Base-by-base conservation (phyloP, 2,888 invertebrate species). In the Stenolophus ochropezus region DNA sequence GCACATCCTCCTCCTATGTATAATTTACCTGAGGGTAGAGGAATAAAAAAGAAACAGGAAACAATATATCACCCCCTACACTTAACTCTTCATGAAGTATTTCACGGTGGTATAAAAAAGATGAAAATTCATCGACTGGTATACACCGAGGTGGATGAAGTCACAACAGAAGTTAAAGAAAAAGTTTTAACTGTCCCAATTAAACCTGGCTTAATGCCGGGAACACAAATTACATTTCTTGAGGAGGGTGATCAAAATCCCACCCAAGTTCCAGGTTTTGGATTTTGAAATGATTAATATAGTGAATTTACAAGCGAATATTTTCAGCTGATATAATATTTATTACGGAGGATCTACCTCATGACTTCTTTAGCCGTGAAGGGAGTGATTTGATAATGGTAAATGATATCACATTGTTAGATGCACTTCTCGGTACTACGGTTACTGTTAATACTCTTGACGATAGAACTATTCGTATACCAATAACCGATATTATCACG, bases 221-320 rank as follows among this genome's bases (percentile, higher is more conserved):
- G 94, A 8, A 95, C 95, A 0, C 93, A 93, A 86, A 93, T 95
- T 69, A 90, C 91, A 83, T 96, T 96, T 86, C 93, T 93, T 47
- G 94, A 94, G 86, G 95, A 95, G 88, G 96, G 96, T 0, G 96
- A 97, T 88, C 94, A 95, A 85, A 93, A 93, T 23, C 94, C 95
- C 0, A 93, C 93, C 1, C 92, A 92, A 85, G 93, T 94, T 84
- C 93, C 94, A 83, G 91, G 92, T 91, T 86, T 85, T 14, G 25
- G 18, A 42, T 8, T 4, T 27, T 11, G 49, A 49, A 49, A 18
- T 42, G 6, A 71, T 14, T 16, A 42, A 47, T 18, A 16, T 33
- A 42, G 14, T 71, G 33, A 42, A 27, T 42, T 42, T 5, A 20
- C 6, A 8, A 21, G 21, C 1, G 16, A 49, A 23, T 49, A 18